Evolutionary conservation across 2,888 invertebrate species (phyloP).

Genomic region (Lampropteryx suffumata): DNA sequence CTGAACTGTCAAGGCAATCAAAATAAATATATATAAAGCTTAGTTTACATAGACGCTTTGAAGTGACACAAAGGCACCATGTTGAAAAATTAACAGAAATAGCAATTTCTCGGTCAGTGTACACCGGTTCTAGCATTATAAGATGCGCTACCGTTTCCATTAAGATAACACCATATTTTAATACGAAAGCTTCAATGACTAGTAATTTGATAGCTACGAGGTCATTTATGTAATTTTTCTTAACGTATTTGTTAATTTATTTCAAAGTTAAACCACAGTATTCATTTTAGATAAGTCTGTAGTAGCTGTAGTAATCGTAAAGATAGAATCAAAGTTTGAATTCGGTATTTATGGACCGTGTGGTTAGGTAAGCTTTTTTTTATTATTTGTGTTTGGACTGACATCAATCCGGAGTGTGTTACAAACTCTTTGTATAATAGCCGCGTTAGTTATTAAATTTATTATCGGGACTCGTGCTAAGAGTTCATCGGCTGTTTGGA

Average conservation of each 20-base stretch:
- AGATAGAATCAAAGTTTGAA: constrained; percentile 14
- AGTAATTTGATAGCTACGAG: constrained; percentile 25
- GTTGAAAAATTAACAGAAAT: constrained; percentile 19
- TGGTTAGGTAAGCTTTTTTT: no score
- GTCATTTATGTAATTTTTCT: constrained; percentile 6
- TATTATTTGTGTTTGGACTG: no score
- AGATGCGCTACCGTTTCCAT: constrained; percentile 26
- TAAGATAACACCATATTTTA: constrained; percentile 27
- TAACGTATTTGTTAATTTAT: constrained; percentile 18
- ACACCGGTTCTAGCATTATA: constrained; percentile 13
- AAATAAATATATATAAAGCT: no score
- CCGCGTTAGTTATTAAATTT: no score
- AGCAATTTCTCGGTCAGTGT: constrained; percentile 9
- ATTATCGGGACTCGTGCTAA: neutral
- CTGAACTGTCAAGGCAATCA: no score
- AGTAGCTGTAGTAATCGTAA: constrained; percentile 11
- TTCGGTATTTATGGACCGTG: neutral
- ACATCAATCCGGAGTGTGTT: no score
- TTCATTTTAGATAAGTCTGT: constrained; percentile 11
- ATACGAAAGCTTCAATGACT: constrained; percentile 19
- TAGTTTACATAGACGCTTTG: neutral
- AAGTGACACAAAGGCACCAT: neutral
- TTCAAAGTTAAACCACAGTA: constrained; percentile 11
- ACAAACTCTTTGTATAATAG: no score
- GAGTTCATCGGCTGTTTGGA: constrained; percentile 43